phyloP scores from a whole-genome alignment of 2,113 vertebrate species.

The Cyprinus carpio region DNA sequence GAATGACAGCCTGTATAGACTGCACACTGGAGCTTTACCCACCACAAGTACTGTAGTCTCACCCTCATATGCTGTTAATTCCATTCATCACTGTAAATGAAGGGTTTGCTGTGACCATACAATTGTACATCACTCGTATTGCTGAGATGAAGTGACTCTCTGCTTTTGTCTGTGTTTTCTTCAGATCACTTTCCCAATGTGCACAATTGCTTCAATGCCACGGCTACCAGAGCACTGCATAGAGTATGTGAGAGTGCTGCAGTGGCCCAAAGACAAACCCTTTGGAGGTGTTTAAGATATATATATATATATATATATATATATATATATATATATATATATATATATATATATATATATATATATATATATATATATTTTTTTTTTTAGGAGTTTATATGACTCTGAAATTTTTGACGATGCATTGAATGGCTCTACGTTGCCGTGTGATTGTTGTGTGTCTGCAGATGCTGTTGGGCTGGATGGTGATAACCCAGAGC shows the following conservation, averaged over 20 bases:
- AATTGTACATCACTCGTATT: background rate
- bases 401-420: background rate
- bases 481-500: background rate
- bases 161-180: background rate
- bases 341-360: background rate
- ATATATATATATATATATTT: background rate
- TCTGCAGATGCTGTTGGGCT: background rate
- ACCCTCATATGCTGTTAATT: background rate
- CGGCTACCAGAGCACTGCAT: background rate
- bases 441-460: background rate
- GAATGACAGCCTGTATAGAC: background rate
- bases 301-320: background rate
- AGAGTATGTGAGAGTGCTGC: background rate
- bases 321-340: background rate
- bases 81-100: background rate
- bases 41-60: background rate
- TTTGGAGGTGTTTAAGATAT: background rate
- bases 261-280: background rate
- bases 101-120: background rate
- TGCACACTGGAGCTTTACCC: background rate
- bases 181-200: slow-evolving; percentile 1
- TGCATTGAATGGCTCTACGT: background rate
- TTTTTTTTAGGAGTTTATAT: background rate
- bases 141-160: background rate
- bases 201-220: background rate